Evolutionary conservation across 2,113 vertebrate genomes (phyloP).

Genomic region (Psammodynastes pulverulentus): DNA sequence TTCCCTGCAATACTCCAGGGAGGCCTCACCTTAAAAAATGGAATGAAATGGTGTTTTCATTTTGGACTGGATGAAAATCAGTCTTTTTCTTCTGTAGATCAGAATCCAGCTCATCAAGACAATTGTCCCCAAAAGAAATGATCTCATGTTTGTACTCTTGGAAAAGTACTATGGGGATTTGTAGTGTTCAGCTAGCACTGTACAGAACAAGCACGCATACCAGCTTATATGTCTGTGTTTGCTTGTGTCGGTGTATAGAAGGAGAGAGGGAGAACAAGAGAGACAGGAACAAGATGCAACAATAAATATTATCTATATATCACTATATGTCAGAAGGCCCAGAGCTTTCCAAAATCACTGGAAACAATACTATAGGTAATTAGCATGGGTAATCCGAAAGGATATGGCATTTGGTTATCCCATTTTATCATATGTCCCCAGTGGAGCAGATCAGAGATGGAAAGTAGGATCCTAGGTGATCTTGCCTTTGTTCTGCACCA

Average conservation of each 20-base stretch:
- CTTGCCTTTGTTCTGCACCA: not conserved
- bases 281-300: not conserved
- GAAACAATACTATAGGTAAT: not conserved
- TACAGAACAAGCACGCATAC: not conserved
- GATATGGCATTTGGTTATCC: not conserved
- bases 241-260: not conserved
- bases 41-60: not conserved
- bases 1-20: not conserved
- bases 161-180: not conserved
- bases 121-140: conserved; percentile 1
- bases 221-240: not conserved
- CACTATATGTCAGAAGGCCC: not conserved
- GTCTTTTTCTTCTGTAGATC: not conserved
- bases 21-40: not conserved
- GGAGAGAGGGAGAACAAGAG: not conserved
- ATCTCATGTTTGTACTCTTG: not conserved
- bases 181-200: not conserved
- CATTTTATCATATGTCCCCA: not conserved
- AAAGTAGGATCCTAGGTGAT: not conserved
- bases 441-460: not conserved
- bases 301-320: not conserved
- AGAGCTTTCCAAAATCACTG: not conserved
- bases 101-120: conserved; percentile 28
- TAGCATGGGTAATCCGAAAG: not conserved
- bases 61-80: not conserved